Evolutionary conservation across 2,888 invertebrate genomes (phyloP), one percentile per base, ranked within the genome.

Genomic region (Amphipyra berbera): DNA sequence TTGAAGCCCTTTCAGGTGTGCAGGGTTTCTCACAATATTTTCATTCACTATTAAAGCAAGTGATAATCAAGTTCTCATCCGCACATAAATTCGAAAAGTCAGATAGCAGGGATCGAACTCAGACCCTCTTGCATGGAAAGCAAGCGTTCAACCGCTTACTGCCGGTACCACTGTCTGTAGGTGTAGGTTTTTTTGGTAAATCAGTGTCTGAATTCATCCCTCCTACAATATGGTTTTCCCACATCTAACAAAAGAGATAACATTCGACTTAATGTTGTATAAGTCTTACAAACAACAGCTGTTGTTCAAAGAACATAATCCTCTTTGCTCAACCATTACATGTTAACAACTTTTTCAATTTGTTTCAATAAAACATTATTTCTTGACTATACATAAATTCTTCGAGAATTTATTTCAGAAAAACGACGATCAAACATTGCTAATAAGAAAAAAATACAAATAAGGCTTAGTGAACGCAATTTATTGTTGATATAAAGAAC

Each of bases 381-480:
- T 37, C 6, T 40, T 40, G 4, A 6, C 0, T 40, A 21, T 21
- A 21, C 21, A 21, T 40, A 40, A 30, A 30, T 30, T 7, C 30
- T 12, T 27, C 1, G 0, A 5, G n/a, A 13, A 40, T 47, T 63
- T n/a, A 7, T 42, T 64, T 30, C n/a, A 9, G 12, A 15, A 52
- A 47, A 46, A 42, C 13, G 6, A 46, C 33, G 21, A 14, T 53
- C 37, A 33, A n/a, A 30, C 21, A 38, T 2, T 21, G 30, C 52
- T 35, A 50, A 59, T 7, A 48, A 44, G 33, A 40, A 55, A 41
- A 69, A 52, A 58, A 7, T 2, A 55, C 50, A 47, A 57, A 57
- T 21, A 70, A 35, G 38, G 53, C 74, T 57, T 54, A 48, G 48
- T 13, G 33, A 46, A 52, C 40, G 37, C 50, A 59, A 60, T 74